Evolutionary conservation across 2,797 vertebrate species (phyloP).

Genomic region (Nasua narica): DNA sequence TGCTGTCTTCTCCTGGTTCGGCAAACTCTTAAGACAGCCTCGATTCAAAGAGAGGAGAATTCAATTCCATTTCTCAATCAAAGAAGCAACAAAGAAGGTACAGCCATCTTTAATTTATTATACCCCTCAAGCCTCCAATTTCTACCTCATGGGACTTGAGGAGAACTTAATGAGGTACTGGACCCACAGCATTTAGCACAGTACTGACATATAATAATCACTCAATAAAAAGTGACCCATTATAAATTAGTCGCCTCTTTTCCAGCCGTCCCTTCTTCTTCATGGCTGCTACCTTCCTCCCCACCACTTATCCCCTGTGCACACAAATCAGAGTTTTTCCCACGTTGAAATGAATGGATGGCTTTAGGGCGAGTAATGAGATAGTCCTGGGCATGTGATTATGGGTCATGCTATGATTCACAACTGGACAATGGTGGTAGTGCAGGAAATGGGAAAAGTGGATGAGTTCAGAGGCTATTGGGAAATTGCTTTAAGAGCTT

Average conservation of each 20-base stretch:
- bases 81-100: background rate
- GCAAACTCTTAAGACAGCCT: background rate
- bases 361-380: background rate
- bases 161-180: background rate
- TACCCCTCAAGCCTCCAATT: background rate
- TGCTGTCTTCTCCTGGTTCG: background rate
- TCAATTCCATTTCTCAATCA: background rate
- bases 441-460: background rate
- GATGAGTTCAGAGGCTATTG: background rate
- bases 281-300: background rate
- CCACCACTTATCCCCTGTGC: background rate
- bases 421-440: background rate
- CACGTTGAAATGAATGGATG: background rate
- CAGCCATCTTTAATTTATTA: background rate
- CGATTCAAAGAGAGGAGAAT: background rate
- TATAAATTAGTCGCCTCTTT: background rate
- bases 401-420: background rate
- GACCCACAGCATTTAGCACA: background rate
- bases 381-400: background rate
- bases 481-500: background rate
- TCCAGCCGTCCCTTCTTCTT: background rate
- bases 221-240: background rate
- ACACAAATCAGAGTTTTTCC: background rate
- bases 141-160: background rate
- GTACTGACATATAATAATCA: background rate